Evolutionary conservation across 2,797 vertebrate species (phyloP), one percentile per base, ranked within the genome.

Genomic region (Melanotaenia pygmaea): DNA sequence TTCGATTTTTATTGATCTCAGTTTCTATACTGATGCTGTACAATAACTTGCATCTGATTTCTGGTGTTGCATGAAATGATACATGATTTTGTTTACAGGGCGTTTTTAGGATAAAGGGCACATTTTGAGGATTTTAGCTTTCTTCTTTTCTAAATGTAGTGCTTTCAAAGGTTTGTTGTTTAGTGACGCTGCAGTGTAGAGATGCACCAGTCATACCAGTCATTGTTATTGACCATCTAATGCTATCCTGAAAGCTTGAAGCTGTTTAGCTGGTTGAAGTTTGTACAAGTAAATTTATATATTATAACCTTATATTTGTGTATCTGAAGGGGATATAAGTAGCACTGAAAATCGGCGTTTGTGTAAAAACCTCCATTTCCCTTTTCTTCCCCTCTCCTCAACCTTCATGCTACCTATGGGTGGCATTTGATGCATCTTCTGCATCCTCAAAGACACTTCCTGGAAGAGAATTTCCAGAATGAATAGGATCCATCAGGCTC

Each of bases 341-440:
- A 37, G 50, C 1, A 4, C 3, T 51, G 13, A 28, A 45, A 38
- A 47, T 43, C 24, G 10, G 3, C 6, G 7, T 43, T 61, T 43
- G 4, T 43, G 16, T 43, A 60, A 72, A 76, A 43, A 63, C 30
- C 59, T 34, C n/a, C 12, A 56, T 68, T 65, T 63, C 34, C 54
- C 32, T 37, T 16, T 56, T 70, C 64, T 61, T 58, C 11, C 24
- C 53, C 37, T 11, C 72, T 70, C 57, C 66, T 76, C 66, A 67
- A 47, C 78, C 67, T 74, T 58, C 77, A 66, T 59, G 43, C 60
- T 51, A 37, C 28, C 12, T 5, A 56, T 40, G n/a, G 57, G 67
- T 88, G 85, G 61, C 80, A 79, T 92, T 88, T 86, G 87, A 85
- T 81, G 69, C 70, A 74, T 88, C 80, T 70, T 77, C 64, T 81